Evolutionary conservation across 1,140 invertebrate genomes (phyloP).

Genomic region (Copidosoma floridanum): DNA sequence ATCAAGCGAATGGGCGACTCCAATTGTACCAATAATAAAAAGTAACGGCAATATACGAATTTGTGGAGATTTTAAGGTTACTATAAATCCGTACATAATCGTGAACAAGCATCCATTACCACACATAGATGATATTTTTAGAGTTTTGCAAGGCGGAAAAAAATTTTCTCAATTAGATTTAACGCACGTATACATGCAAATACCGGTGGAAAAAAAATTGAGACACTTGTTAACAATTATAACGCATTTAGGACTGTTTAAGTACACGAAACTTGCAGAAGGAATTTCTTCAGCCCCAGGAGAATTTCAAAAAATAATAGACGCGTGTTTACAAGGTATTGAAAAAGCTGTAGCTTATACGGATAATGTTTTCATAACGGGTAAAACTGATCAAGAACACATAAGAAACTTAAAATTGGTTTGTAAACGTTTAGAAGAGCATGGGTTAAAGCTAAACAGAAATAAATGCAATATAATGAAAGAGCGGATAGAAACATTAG

Average conservation of each 20-base stretch:
- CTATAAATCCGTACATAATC: neutral
- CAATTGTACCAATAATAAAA: neutral
- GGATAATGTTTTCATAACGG: slow-evolving; percentile 22
- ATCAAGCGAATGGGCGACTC: neutral
- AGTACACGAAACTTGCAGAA: neutral
- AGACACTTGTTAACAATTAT: slow-evolving; percentile 29
- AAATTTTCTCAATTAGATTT: neutral
- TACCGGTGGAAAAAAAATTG: slow-evolving; percentile 34
- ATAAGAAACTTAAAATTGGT: neutral
- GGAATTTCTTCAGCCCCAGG: slow-evolving; percentile 42
- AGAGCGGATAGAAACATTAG: slow-evolving; percentile 40
- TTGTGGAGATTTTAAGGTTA: neutral
- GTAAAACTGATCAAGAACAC: neutral
- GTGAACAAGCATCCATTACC: neutral
- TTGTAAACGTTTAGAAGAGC: slow-evolving; percentile 5
- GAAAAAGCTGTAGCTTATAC: slow-evolving; percentile 21
- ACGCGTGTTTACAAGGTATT: slow-evolving; percentile 37
- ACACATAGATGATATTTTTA: neutral
- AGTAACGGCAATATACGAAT: neutral
- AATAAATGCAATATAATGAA: slow-evolving; percentile 36
- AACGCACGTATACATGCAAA: slow-evolving; percentile 28
- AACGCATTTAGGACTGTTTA: neutral
- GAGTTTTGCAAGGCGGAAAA: neutral
- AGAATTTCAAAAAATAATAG: slow-evolving; percentile 49
- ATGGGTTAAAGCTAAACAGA: slow-evolving; percentile 17